phyloP scores from a whole-genome alignment of 2,797 vertebrate genomes.

The Xenops minutus region DNA sequence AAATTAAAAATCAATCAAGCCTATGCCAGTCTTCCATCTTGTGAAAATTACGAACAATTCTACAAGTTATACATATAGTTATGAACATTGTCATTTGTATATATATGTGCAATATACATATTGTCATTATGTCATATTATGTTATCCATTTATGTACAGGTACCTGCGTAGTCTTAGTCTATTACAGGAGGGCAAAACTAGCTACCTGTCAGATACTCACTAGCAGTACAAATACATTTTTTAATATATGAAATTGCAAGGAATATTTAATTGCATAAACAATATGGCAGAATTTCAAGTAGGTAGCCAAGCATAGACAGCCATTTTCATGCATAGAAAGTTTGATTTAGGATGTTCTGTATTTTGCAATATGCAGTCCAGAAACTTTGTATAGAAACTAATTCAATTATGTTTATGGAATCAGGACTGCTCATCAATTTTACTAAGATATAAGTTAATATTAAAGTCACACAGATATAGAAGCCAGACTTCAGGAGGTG shows the following conservation, averaged over 20 bases:
- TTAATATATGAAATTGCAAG: background rate
- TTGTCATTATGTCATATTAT: background rate
- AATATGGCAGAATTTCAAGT: background rate
- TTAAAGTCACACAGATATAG: background rate
- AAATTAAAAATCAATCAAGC: background rate
- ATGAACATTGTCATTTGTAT: background rate
- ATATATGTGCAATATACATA: background rate
- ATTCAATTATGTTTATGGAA: background rate
- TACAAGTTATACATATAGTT: background rate
- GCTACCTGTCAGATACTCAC: background rate
- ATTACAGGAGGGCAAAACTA: background rate
- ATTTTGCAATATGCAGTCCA: background rate
- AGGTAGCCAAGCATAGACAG: background rate
- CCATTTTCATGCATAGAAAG: background rate
- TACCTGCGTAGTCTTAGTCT: accelerated
- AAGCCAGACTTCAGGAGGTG: background rate
- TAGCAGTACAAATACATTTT: background rate
- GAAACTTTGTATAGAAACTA: background rate
- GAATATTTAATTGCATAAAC: background rate
- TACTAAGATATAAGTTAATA: background rate
- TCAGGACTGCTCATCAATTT: background rate
- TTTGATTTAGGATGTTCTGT: background rate
- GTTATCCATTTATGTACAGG: background rate
- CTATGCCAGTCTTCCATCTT: background rate
- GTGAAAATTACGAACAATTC: background rate